These are phyloP conservation scores for Smittia sp. DNA, from an alignment of 2,888 invertebrate species.

Conservation along the genomic window DNA sequence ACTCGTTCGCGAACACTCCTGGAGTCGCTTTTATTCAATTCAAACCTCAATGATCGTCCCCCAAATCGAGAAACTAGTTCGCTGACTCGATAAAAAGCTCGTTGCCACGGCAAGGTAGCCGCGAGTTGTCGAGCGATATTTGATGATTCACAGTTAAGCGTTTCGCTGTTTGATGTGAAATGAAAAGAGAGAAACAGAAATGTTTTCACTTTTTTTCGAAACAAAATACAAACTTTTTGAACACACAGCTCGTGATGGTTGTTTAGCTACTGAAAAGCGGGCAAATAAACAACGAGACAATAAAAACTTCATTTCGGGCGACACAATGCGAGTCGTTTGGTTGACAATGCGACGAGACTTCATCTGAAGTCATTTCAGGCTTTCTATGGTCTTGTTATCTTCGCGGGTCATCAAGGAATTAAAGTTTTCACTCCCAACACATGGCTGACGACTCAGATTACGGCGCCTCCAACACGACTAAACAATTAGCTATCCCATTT, in stretches of 20 bases:
- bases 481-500: no score
- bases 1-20: no score
- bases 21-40: no score
- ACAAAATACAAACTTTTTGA: neutral
- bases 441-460: no score
- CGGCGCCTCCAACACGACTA: no score
- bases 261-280: conserved; percentile 1
- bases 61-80: conserved; percentile 3
- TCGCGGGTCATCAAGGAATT: no score
- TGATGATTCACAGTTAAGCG: conserved; percentile 5
- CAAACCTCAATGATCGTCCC: neutral
- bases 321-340: conserved; percentile 11
- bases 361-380: no score
- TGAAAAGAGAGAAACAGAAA: conserved; percentile 16
- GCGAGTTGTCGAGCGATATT: neutral
- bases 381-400: no score
- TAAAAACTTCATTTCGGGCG: neutral
- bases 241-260: conserved; percentile 20
- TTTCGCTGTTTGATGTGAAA: conserved; percentile 10
- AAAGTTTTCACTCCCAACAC: no score
- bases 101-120: neutral
- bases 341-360: no score
- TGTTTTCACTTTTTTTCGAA: conserved; percentile 11
- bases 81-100: conserved; percentile 5
- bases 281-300: conserved; percentile 16